Percentiles rank a stretch among this genome's conserved stretches.
These are phyloP conservation scores for Mythimna lalbum DNA, from an alignment of 2,888 invertebrate genomes.

Conservation along the genomic window DNA sequence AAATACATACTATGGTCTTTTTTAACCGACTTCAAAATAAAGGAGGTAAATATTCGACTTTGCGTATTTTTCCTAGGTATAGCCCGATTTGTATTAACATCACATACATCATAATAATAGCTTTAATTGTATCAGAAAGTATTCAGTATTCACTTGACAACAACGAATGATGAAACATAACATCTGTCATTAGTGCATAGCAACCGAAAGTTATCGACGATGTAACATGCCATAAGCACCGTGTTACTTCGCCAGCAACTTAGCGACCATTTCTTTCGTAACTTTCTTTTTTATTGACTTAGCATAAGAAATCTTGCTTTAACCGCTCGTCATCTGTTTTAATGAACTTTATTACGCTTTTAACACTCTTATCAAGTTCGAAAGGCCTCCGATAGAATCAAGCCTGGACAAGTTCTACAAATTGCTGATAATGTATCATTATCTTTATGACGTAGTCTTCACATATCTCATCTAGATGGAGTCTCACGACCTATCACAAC, in stretches of 20 bases:
- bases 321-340: constrained; percentile 38
- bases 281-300: constrained; percentile 52
- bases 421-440: not conserved
- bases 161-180: constrained; percentile 20
- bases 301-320: constrained; percentile 35
- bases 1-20: not conserved
- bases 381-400: not conserved
- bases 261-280: constrained; percentile 39
- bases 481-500: constrained; percentile 49
- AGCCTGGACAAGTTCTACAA: not conserved
- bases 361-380: not conserved
- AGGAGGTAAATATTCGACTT: too few species aligned
- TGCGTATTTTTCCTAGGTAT: too few species aligned
- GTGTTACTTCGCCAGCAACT: constrained; percentile 21
- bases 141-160: constrained; percentile 8
- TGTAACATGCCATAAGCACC: constrained; percentile 40
- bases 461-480: constrained; percentile 14
- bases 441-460: constrained; percentile 1
- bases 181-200: constrained; percentile 13
- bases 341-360: constrained; percentile 14
- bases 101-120: not conserved
- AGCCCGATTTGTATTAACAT: not conserved
- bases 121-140: not conserved
- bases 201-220: constrained; percentile 4
- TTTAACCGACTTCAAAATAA: too few species aligned